phyloP scores from a whole-genome alignment of 37 sponge, comb jelly and placozoan genomes.

The Ephydatia muelleri region DNA sequence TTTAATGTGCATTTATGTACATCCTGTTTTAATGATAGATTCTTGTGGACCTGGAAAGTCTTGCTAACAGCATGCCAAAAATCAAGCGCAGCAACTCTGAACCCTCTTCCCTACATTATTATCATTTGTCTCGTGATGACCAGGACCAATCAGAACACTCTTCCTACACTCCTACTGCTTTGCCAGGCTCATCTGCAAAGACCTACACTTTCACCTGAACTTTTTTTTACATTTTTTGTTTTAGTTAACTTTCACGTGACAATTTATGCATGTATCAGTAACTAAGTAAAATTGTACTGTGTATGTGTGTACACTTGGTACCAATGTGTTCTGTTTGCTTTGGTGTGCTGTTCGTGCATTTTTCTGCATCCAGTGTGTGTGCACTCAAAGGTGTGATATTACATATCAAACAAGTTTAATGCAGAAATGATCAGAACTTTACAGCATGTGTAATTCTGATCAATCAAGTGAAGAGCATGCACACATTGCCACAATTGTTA shows the following conservation, averaged over 20 bases:
- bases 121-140: slow-evolving; percentile 29
- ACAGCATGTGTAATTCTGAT: too few relatives aligned
- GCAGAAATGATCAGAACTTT: too few relatives aligned
- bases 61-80: slow-evolving; percentile 76
- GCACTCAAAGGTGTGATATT: too few relatives aligned
- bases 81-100: slow-evolving; percentile 83
- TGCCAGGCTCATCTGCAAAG: background rate
- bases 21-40: slow-evolving; percentile 59
- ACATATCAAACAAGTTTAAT: too few relatives aligned
- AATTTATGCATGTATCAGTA: background rate
- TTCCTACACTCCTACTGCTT: slow-evolving; percentile 1
- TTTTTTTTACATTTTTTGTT: background rate
- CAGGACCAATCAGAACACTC: slow-evolving; percentile 26
- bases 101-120: slow-evolving; percentile 56
- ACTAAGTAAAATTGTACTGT: too few relatives aligned
- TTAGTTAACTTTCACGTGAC: background rate
- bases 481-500: too few relatives aligned
- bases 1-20: too few relatives aligned
- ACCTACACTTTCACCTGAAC: background rate
- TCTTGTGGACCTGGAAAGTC: slow-evolving; percentile 63
- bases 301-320: background rate
- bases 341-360: background rate
- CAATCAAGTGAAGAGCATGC: too few relatives aligned
- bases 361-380: too few relatives aligned
- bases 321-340: background rate